Base-by-base conservation (phyloP, 2,888 invertebrate genomes). In the Schrankia costaestrigalis region DNA sequence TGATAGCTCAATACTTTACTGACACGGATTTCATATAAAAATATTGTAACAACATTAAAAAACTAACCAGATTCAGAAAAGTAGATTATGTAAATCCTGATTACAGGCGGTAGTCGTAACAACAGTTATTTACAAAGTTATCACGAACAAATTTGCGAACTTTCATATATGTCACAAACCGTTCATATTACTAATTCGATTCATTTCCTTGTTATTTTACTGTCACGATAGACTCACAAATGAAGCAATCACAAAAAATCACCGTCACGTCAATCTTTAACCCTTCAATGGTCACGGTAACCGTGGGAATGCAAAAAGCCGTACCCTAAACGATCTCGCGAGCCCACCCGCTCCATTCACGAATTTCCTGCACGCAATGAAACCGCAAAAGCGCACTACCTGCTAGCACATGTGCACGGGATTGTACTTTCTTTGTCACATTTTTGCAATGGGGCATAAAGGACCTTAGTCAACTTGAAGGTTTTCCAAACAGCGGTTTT, bases 331-430 rank as follows among this genome's bases (percentile, higher is more conserved):
- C 60, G 58, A 37, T 57, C 48, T 49, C 55, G 48, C 50, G 58
- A 63, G 63, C 63, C 56, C 68, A 72, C 55, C 66, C 71, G 73
- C 73, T 76, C 74, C 85, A 82, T 84, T 84, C 71, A 80, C 64
- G 63, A 83, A 79, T 83, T 70, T 86, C 85, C 85, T 86, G 86
- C 81, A 82, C 76, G 84, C 82, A 68, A 82, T 49, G 83, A 85
- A 85, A 75, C 79, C 85, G 62, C 71, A 80, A 61, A 82, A 84
- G 77, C 68, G 76, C 68, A 77, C 78, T 77, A 76, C 81, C 78
- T 79, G 73, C 58, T 56, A 46, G 41, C 56, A 55, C 42, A 47
- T 47, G 45, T 46, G 40, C 39, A 46, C 34, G 41, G 30, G 22
- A 38, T 30, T 35, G 35, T 46, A 37, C 35, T 46, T 55, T 55